Evolutionary conservation across 2,113 vertebrate species (phyloP), one percentile per base, ranked within the genome.

Genomic region (Shinisaurus crocodilurus): DNA sequence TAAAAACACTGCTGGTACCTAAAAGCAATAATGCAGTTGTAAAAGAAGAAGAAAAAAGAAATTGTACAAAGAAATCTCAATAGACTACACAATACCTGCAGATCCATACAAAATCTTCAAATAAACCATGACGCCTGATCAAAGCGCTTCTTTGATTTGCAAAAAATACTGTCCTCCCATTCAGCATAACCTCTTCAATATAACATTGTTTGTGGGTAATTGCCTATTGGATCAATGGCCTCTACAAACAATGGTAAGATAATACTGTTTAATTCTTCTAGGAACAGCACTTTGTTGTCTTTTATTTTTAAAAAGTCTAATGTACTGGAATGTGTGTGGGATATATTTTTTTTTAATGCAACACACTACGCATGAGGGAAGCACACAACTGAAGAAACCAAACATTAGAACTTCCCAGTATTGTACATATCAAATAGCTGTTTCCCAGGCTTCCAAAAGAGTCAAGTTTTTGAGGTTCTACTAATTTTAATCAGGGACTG

Each of bases 1-100:
- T 96, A 97, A 96, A 98, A 98, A 87, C 92, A 96, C 25, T 97
- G 96, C 93, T 98, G 97, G 89, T 97, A 97, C 97, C 98, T 98
- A 93, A 12, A 95, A 94, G n/a, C 13, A 63, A 40, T 1, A 90
- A 79, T 15, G 54, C 29, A 18, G 43, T 74, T 74, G 87, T 48
- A 45, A 69, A 69, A n/a, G n/a, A n/a, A 12, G 48, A 29, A 72
- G 37, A 40, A 40, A n/a, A 60, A n/a, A n/a, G 45, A 54, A 34
- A 29, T 0, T 65, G 85, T 15, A 75, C 50, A 54, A 25, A 34
- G 15, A 87, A 60, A 23, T 45, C 7, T 5, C 63, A 76, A 37
- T 37, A 50, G 5, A 37, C 82, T 90, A n/a, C 34, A 5, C 12
- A n/a, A 82, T 0, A 20, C 10, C 27, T 10, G 20, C 16, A 5